Conservation (phyloP, 2,888 invertebrate genomes). For the Acheta domesticus region DNA sequence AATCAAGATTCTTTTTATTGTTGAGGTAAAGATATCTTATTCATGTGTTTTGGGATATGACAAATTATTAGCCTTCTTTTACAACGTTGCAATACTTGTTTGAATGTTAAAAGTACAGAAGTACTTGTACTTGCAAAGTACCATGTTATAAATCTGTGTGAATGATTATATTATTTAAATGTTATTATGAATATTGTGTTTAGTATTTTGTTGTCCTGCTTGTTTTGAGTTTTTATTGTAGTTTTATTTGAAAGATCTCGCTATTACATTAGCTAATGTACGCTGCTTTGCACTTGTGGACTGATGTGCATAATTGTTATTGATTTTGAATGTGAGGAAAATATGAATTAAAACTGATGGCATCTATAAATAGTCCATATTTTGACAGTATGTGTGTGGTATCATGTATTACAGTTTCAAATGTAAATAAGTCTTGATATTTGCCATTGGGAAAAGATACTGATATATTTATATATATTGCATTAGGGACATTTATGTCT, state of each 20-base stretch:
- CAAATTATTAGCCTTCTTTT: background rate
- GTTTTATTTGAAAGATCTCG: background rate
- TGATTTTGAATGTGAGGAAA: background rate
- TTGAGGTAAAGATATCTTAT: background rate
- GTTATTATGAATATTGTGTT: constrained; percentile 19
- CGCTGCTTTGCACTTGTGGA: background rate
- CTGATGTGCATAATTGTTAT: constrained; percentile 10
- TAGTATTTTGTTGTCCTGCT: constrained; percentile 18
- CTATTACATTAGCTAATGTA: background rate
- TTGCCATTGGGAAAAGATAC: too few relatives aligned
- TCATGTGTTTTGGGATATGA: background rate
- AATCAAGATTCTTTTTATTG: too few relatives aligned
- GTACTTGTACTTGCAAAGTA: constrained; percentile 20
- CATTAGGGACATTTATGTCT: background rate
- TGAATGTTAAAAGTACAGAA: constrained; percentile 2
- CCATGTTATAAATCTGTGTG: background rate
- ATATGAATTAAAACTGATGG: background rate
- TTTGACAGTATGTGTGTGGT: background rate
- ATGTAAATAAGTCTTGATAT: background rate
- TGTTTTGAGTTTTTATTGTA: constrained; percentile 22
- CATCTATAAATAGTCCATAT: background rate
- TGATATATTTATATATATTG: background rate
- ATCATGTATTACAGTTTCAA: background rate
- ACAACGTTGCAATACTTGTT: background rate
- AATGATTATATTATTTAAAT: constrained; percentile 21